phyloP scores from a whole-genome alignment of 2,888 invertebrate species.

The Latrodectus hesperus region DNA sequence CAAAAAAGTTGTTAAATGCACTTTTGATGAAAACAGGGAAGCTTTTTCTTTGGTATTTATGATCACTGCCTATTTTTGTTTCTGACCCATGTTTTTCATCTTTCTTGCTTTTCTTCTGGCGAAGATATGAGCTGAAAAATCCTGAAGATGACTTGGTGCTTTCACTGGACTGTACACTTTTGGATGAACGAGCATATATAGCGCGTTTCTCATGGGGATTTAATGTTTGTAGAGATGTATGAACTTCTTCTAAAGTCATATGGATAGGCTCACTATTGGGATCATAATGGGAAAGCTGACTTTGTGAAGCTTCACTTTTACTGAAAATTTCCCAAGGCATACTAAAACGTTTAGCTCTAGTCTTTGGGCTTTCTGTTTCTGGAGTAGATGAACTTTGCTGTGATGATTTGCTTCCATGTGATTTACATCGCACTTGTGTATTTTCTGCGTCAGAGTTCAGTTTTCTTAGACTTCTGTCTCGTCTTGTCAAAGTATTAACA shows the following conservation, averaged over 20 bases:
- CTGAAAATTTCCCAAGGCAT: conserved; percentile 69
- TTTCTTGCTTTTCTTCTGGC: conserved; percentile 65
- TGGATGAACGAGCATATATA: conserved; percentile 52
- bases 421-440: conserved; percentile 19
- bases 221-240: conserved; percentile 69
- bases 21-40: conserved; percentile 70
- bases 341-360: conserved; percentile 60
- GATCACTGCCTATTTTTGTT: conserved; percentile 31
- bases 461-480: conserved; percentile 27
- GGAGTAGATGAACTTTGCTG: conserved; percentile 40
- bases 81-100: conserved; percentile 41
- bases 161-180: conserved; percentile 51
- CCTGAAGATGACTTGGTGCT: conserved; percentile 43
- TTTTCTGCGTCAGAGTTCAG: conserved; percentile 24
- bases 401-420: conserved; percentile 34
- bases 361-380: conserved; percentile 52
- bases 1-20: conserved; percentile 70
- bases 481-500: conserved; percentile 43
- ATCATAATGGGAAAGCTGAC: conserved; percentile 52
- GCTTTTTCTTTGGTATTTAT: conserved; percentile 69
- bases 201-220: conserved; percentile 49
- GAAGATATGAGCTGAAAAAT: conserved; percentile 53
- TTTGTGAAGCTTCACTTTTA: conserved; percentile 55
- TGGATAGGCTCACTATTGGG: conserved; percentile 84
- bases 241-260: conserved; percentile 80